These are phyloP conservation scores for Antechinus flavipes DNA, from an alignment of 2,113 vertebrate genomes.

Conservation along the genomic window DNA sequence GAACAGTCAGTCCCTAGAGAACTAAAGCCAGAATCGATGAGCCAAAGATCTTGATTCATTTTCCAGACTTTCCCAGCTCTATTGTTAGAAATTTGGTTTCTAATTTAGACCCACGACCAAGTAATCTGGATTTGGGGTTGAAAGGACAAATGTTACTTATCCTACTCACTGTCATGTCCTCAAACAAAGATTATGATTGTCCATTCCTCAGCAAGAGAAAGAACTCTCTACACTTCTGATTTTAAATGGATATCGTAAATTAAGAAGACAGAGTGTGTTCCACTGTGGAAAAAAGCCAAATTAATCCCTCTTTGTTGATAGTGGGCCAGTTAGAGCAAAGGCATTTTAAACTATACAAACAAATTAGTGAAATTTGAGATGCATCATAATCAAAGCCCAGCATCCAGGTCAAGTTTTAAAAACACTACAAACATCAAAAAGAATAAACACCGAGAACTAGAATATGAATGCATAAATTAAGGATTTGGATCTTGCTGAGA, in stretches of 20 bases:
- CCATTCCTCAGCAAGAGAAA: neutral
- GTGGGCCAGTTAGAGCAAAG: neutral
- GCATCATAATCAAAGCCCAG: neutral
- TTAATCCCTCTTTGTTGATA: neutral
- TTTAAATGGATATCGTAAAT: constrained; percentile 16
- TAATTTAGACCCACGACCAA: constrained; percentile 41
- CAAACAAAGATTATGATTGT: neutral
- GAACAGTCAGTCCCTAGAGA: constrained; percentile 54
- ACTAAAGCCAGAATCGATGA: constrained; percentile 49
- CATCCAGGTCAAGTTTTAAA: constrained; percentile 10
- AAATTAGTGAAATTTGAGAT: neutral
- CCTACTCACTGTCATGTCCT: neutral
- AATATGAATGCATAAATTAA: neutral
- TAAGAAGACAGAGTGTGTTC: neutral
- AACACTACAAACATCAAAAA: neutral
- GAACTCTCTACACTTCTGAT: neutral
- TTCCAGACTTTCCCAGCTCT: neutral
- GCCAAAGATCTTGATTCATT: constrained; percentile 15
- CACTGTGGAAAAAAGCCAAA: neutral
- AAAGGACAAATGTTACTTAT: neutral
- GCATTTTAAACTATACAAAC: neutral
- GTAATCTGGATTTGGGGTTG: neutral
- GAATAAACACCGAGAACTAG: neutral
- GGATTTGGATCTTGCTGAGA: neutral
- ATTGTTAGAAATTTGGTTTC: constrained; percentile 25